Conservation (phyloP, 1,140 invertebrate genomes). For the Drosophila pseudoobscura region DNA sequence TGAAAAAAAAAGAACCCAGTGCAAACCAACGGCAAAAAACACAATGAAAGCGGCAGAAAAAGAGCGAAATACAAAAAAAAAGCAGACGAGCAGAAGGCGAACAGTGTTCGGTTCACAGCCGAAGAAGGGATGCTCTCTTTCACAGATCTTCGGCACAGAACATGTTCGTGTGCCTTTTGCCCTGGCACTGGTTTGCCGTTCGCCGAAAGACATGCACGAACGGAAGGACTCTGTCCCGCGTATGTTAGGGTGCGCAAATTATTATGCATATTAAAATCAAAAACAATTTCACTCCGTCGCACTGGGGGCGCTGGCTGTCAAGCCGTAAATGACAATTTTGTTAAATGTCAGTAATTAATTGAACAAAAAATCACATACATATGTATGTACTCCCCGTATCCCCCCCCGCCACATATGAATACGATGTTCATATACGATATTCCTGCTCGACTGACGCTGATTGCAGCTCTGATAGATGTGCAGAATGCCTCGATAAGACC, state of each 20-base stretch:
- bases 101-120: background rate
- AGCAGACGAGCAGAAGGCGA: conserved; percentile 29
- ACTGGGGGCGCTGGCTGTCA: conserved; percentile 34
- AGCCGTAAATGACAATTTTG: conserved; percentile 62
- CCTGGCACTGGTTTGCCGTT: no score
- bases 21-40: conserved; percentile 36
- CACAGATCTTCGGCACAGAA: background rate
- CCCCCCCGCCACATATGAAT: conserved; percentile 2
- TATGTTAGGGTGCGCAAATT: conserved; percentile 34
- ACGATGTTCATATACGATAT: background rate
- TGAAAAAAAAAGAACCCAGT: conserved; percentile 40
- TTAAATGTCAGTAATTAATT: conserved; percentile 74
- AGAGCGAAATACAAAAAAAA: conserved; percentile 35
- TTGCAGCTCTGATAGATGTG: conserved; percentile 37
- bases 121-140: conserved; percentile 6
- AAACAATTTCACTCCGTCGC: conserved; percentile 33
- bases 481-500: conserved; percentile 19
- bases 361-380: conserved; percentile 57
- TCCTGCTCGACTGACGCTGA: conserved; percentile 27
- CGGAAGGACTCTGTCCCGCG: conserved; percentile 1
- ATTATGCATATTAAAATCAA: conserved; percentile 61
- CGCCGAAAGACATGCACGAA: background rate
- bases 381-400: conserved; percentile 19
- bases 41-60: conserved; percentile 34
- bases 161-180: no score